Evolutionary conservation across 2,888 invertebrate species (phyloP), one percentile per base, ranked within the genome.

Genomic region (Ptycholaimellus sp.): DNA sequence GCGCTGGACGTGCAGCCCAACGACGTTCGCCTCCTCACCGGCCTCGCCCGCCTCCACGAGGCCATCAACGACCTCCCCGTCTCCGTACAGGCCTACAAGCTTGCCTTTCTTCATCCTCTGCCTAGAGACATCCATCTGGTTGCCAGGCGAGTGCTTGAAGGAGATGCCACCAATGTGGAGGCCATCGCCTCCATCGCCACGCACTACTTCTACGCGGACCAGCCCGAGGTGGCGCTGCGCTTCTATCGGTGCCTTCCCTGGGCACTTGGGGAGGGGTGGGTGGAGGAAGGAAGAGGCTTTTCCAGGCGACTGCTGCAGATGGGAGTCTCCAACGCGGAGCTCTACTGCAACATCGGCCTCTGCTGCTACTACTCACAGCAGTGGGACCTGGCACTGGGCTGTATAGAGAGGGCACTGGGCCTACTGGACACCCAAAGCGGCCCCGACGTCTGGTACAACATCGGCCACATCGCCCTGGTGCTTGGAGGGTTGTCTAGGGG

Each of bases 281-380:
- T 14, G 3, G 20, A 14, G 11, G n/a, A 14, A 30, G 4, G 6
- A n/a, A 19, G 3, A 18, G 37, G 40, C 42, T 38, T 44, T 63
- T 66, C 39, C 55, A 78, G 83, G 51, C 72, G 93, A 40, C 69
- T 93, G 29, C 64, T 96, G 40, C 82, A 90, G 49, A 83, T 93
- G 72, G 87, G 83, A n/a, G 73, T 79, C 0, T 76, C 78, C 53
- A 82, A 81, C 30, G 70, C 82, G 0, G 93, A 93, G 61, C 66
- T 96, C 22, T 85, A 60, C 47, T 37, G 51, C 39, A 57, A 56
- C 42, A 47, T 56, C 25, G 57, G 78, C 0, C 65, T 96, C 1
- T 93, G 93, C 56, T 96, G 93, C 54, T 72, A 90, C 46, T 83
- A 82, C 56, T 78, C 90, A n/a, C 93, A 87, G 51, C 93, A 96